Conservation (phyloP, 2,888 invertebrate genomes). For the Chymomyza caudatula region DNA sequence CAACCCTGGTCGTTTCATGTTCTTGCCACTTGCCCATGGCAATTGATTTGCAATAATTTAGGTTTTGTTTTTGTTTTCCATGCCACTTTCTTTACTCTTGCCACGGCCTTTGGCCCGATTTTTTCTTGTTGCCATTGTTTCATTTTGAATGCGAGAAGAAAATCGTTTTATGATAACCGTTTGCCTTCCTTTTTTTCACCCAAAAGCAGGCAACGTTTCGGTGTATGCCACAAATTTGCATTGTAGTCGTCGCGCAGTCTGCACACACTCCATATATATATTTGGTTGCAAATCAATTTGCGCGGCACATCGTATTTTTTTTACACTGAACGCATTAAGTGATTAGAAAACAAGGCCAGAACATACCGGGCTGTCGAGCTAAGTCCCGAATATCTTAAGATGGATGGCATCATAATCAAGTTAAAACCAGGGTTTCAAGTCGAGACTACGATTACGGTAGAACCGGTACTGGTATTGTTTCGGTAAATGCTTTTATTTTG, state of each 20-base stretch:
- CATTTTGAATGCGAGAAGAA: constrained; percentile 49
- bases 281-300: not conserved
- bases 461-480: too few relatives aligned
- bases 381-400: too few relatives aligned
- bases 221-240: not conserved
- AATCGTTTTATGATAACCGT: constrained; percentile 71
- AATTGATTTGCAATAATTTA: constrained; percentile 78
- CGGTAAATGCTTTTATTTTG: too few relatives aligned
- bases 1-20: not conserved
- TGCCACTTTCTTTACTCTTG: constrained; percentile 1
- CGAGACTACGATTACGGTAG: too few relatives aligned
- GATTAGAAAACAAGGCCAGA: too few relatives aligned
- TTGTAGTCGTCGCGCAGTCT: not conserved
- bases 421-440: too few relatives aligned
- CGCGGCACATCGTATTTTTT: too few relatives aligned
- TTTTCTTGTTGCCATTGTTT: constrained; percentile 26
- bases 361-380: too few relatives aligned
- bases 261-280: not conserved
- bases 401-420: too few relatives aligned
- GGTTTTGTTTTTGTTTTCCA: constrained; percentile 39
- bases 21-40: constrained; percentile 37
- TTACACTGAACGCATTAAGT: too few relatives aligned
- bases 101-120: constrained; percentile 10
- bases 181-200: not conserved
- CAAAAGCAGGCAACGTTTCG: not conserved